phyloP scores from a whole-genome alignment of 2,113 vertebrate species.

The Rallus limicola region DNA sequence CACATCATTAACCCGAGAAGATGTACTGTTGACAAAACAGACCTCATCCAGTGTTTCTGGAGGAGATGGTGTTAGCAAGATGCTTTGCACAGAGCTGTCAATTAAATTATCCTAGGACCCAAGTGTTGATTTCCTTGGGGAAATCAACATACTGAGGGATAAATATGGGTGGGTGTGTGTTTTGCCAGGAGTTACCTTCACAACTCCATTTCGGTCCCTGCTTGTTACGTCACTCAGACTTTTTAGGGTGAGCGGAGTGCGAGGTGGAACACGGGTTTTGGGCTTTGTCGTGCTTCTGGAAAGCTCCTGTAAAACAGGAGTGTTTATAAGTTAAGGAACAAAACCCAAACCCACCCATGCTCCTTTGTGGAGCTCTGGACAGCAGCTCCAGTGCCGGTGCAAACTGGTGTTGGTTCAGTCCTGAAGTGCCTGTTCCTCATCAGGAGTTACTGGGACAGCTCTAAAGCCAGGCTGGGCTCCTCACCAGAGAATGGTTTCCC shows the following conservation, averaged over 20 bases:
- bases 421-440: not conserved
- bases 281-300: not conserved
- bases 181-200: not conserved
- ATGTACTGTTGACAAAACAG: constrained; percentile 43
- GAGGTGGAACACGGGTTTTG: not conserved
- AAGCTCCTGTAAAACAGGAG: not conserved
- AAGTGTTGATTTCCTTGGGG: constrained; percentile 29
- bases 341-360: fast-evolving
- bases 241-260: not conserved
- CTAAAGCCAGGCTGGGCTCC: not conserved
- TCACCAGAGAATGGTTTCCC: not conserved
- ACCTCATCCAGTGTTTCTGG: not conserved
- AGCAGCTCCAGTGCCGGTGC: not conserved
- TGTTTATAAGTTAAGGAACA: not conserved
- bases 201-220: not conserved
- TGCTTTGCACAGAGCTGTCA: not conserved
- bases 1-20: constrained; percentile 14
- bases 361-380: not conserved
- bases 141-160: not conserved
- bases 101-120: not conserved
- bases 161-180: not conserved
- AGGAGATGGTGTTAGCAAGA: not conserved
- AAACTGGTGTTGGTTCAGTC: not conserved
- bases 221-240: fast-evolving
- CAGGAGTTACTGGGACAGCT: no score